These are phyloP conservation scores for Taenioides sp. DNA, from an alignment of 2,797 vertebrate species.

Conservation along the genomic window DNA sequence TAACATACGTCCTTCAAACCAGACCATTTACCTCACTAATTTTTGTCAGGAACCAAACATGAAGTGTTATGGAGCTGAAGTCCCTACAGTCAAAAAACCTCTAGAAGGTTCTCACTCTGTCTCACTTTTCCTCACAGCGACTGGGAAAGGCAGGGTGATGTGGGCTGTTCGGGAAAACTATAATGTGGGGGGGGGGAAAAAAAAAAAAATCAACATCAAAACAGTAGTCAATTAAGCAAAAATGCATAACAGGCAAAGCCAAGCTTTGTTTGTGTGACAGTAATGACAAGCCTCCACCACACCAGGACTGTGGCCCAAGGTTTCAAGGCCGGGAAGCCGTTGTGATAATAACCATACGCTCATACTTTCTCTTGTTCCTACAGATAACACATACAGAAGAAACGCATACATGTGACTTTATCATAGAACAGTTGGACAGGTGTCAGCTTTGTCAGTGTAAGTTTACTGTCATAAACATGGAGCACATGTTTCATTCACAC, in stretches of 20 bases:
- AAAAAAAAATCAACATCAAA: conserved; percentile 63
- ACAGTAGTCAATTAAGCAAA: conserved; percentile 82
- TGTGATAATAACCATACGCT: conserved; percentile 48
- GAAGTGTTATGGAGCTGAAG: conserved; percentile 61
- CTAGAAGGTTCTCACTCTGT: conserved; percentile 78
- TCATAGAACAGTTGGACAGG: not conserved
- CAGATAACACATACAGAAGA: not conserved
- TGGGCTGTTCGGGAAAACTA: conserved; percentile 55
- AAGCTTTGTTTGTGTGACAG: conserved; percentile 76
- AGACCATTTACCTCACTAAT: conserved; percentile 54
- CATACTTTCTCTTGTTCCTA: conserved; percentile 33
- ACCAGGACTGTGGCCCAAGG: conserved; percentile 57
- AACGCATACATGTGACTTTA: not conserved
- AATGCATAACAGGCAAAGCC: conserved; percentile 80
- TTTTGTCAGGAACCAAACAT: conserved; percentile 65
- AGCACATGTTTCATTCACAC: not conserved
- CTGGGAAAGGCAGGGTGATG: conserved; percentile 34
- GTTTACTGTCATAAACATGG: not conserved
- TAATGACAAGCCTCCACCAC: conserved; percentile 69
- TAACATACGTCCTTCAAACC: conserved; percentile 48
- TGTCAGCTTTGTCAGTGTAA: not conserved
- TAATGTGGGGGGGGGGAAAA: conserved; percentile 30
- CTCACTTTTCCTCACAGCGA: conserved; percentile 67
- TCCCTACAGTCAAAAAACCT: conserved; percentile 74
- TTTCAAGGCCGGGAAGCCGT: conserved; percentile 26